Evolutionary conservation across 2,113 vertebrate genomes (phyloP).

Genomic region (Mirza zaza): DNA sequence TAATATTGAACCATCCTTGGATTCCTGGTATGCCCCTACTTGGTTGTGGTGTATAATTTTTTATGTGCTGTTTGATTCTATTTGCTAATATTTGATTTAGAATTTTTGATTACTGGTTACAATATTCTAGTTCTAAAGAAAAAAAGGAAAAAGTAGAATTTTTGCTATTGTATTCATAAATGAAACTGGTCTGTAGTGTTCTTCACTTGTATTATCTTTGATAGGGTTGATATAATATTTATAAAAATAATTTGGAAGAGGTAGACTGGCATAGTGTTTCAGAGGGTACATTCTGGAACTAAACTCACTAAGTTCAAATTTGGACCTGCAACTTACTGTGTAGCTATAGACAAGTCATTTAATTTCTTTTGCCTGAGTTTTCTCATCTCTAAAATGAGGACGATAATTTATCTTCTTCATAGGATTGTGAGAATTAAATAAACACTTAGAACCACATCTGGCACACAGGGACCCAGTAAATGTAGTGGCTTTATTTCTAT

Average conservation of each 20-base stretch:
- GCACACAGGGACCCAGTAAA: background rate
- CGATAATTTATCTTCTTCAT: background rate
- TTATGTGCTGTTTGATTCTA: background rate
- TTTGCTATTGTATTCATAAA: background rate
- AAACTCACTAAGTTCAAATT: background rate
- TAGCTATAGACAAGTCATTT: background rate
- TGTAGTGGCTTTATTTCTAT: background rate
- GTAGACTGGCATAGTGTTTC: background rate
- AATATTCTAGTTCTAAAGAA: background rate
- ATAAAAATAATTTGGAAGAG: background rate
- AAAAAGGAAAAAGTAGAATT: background rate
- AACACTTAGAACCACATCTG: background rate
- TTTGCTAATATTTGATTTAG: conserved; percentile 10
- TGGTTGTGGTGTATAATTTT: background rate
- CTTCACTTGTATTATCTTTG: background rate
- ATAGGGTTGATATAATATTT: background rate
- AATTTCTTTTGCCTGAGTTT: background rate
- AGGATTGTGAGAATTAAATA: background rate
- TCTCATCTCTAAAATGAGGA: background rate
- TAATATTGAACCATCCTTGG: background rate
- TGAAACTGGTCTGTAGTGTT: background rate
- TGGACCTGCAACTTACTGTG: background rate
- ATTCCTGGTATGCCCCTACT: background rate
- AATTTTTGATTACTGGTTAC: background rate
- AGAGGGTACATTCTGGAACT: background rate